Evolutionary conservation across 2,888 invertebrate species (phyloP), one percentile per base, ranked within the genome.

Genomic region (Tenthredo scrophulariae): DNA sequence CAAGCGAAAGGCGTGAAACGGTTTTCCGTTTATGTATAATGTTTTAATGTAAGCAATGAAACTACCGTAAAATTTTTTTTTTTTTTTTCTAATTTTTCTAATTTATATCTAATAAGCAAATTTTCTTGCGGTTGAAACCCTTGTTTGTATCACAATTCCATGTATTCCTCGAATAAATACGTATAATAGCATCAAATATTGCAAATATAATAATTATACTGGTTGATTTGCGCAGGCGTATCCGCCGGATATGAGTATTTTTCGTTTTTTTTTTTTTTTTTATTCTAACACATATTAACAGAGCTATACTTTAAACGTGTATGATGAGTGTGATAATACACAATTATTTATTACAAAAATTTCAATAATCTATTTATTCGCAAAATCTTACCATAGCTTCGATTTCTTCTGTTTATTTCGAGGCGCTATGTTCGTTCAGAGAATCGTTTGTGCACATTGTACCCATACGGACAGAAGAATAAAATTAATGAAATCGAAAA

Each of bases 191-290:
- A 72, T 40, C 0, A 26, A 22, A 67, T 67, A 33, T 67, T 33
- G 67, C 67, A 29, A 67, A 67, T 26, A 67, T 26, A 67, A 67
- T 67, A 22, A 62, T 62, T 62, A 29, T 62, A 67, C 67, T 18
- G 5, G 67, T 33, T 67, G 33, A 67, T 67, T 33, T 33, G 18
- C 67, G 33, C 18, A 67, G 33, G 67, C 33, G 67, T 33, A 67
- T 67, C 67, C 33, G 67, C 67, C 67, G 67, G 67, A 67, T 26
- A 67, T 33, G 67, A 33, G 33, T 29, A 6, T 7, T 67, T 33
- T 33, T 67, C 6, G 2, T 37, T 33, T 67, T 7, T 67, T 33
- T 33, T 67, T 1, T 33, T 37, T 33, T 67, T 67, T 13, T 62
- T 29, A 62, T 26, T 62, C 10, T 13, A 18, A 22, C 58, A 22